Percentiles rank a stretch among this genome's conserved stretches.
Conservation (phyloP, 2,888 invertebrate genomes). For the Amphipyra berbera region DNA sequence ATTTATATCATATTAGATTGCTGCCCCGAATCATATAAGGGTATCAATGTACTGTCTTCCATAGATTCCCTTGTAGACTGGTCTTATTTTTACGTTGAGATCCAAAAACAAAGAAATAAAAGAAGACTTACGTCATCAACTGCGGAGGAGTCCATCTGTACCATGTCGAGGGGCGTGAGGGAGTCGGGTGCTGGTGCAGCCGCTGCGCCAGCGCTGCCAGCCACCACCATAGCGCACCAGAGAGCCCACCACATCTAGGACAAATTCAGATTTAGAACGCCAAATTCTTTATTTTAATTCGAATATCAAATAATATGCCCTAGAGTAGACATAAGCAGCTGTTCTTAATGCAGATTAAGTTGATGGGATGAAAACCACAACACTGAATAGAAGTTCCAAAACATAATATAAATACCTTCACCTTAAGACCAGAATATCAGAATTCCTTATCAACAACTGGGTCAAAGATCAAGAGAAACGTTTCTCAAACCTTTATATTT, state of each 20-base stretch:
- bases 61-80: too few relatives aligned
- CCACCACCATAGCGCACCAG: slow-evolving; percentile 81
- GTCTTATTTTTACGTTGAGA: too few relatives aligned
- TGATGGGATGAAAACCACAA: neutral
- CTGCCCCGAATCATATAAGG: too few relatives aligned
- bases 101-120: neutral
- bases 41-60: too few relatives aligned
- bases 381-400: neutral
- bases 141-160: slow-evolving; percentile 79
- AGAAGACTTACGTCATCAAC: slow-evolving; percentile 79
- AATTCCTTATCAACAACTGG: neutral
- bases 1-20: too few relatives aligned
- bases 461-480: slow-evolving; percentile 14
- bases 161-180: slow-evolving; percentile 76
- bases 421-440: neutral
- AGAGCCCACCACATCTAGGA: slow-evolving; percentile 86
- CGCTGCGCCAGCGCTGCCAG: slow-evolving; percentile 73
- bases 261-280: slow-evolving; percentile 5
- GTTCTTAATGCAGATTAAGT: too few relatives aligned
- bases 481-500: slow-evolving; percentile 4
- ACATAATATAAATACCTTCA: neutral
- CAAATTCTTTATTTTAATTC: too few relatives aligned
- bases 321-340: too few relatives aligned
- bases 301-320: too few relatives aligned
- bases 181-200: slow-evolving; percentile 77